Evolutionary conservation across 1,140 invertebrate species (phyloP), one percentile per base, ranked within the genome.

Genomic region (Penaeus chinensis): DNA sequence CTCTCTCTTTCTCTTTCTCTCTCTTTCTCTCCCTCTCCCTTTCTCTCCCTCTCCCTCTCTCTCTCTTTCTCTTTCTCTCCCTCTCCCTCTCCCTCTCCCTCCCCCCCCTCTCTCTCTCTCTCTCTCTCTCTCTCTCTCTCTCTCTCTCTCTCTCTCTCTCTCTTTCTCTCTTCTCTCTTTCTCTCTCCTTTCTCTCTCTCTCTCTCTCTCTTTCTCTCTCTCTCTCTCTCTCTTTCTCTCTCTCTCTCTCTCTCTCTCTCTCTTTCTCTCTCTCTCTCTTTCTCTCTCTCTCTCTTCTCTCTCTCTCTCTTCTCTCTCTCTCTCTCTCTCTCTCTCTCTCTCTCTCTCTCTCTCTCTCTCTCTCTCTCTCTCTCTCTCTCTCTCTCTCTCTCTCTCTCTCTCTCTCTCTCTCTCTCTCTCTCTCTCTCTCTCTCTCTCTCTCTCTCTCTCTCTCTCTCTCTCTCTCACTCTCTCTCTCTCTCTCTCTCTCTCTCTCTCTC

Each of bases 51-150:
- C 11, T 11, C 8, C 32, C 8, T 27, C 74, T 22, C 2, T 27
- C 18, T 11, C 8, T 8, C 8, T 11, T 37, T 11, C 32, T 27
- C 11, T 76, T 11, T 19, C 74, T 76, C 3, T 11, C 11, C 32
- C n/a, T n/a, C n/a, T 79, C 77, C 27, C 18, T 79, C 24, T 79
- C 77, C 27, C 47, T 79, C 47, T 54, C 77, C 24, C 37, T 54
- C 24, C 24, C 27, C 37, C 54, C 13, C 13, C 71, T 32, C 13
- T 18, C 32, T 32, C 13, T 76, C 71, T 27, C 71, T 18, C 71
- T 27, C 24, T 24, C 27, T 32, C 71, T 76, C 32, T 27, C 71
- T 18, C 24, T 24, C 13, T 27, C 71, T 27, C 32, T 18, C 71
- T 27, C 27, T 76, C 32, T 27, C 71, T 18, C 32, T 11, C 24